A percentile compares a stretch with the other conserved stretches of the same genome.
Conservation (phyloP, 2,113 vertebrate genomes). For the Agapornis roseicollis region DNA sequence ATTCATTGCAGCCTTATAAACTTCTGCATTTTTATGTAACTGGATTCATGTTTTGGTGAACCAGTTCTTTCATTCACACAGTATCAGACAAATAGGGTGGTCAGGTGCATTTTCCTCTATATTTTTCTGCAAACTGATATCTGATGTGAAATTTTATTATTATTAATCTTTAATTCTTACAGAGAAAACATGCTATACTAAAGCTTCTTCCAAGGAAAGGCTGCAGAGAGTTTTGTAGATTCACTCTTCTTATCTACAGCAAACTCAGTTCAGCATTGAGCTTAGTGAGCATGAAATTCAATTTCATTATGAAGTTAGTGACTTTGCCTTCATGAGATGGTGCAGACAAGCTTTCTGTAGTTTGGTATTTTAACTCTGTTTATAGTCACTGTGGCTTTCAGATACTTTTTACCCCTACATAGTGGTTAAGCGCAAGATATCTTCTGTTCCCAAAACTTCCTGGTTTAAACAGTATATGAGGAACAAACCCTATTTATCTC, state of each 20-base stretch:
- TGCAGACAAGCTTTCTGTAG: background rate
- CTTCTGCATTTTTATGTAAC: background rate
- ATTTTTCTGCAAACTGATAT: background rate
- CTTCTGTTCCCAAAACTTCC: background rate
- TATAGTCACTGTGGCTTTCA: background rate
- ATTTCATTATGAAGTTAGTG: background rate
- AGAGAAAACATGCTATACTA: background rate
- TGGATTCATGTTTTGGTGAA: background rate
- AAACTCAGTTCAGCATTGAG: background rate
- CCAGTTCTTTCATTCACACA: background rate
- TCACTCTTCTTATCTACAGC: background rate
- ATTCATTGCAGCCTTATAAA: background rate
- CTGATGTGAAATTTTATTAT: background rate
- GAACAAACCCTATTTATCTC: background rate
- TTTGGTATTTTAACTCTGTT: background rate
- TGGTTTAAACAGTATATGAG: background rate
- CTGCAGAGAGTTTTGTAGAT: background rate
- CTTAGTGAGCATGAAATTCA: background rate
- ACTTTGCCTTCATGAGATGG: background rate
- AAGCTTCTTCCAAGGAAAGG: background rate
- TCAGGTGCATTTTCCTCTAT: background rate
- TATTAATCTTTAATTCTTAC: background rate
- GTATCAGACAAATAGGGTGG: background rate
- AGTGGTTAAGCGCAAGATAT: background rate
- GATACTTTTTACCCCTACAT: background rate